These are phyloP conservation scores for Sternotherus odoratus DNA, from an alignment of 2,797 vertebrate genomes.

Conservation along the genomic window DNA sequence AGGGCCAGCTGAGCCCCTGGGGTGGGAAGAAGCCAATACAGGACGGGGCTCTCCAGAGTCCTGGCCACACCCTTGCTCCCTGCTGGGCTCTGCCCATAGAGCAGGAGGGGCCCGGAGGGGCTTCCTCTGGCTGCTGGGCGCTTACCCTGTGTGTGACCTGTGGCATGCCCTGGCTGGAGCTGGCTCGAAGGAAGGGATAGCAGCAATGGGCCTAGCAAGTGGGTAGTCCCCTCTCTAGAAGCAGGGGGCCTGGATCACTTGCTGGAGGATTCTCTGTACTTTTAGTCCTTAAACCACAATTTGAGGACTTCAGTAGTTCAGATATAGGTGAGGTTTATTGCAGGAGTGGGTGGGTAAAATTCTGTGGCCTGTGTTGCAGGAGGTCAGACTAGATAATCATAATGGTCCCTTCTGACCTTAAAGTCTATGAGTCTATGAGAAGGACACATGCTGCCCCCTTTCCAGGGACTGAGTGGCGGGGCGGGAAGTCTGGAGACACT, in stretches of 20 bases:
- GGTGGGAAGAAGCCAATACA: neutral
- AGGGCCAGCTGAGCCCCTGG: neutral
- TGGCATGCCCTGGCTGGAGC: neutral
- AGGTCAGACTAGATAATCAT: too few species aligned
- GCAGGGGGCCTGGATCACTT: too few species aligned
- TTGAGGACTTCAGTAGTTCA: too few species aligned
- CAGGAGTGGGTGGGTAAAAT: too few species aligned
- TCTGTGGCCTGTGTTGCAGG: too few species aligned
- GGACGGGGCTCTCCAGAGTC: neutral
- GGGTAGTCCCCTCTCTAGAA: neutral
- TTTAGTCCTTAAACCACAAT: too few species aligned
- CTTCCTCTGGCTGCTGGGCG: neutral
- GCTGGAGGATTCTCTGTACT: too few species aligned
- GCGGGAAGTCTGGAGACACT: too few species aligned
- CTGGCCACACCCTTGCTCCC: neutral
- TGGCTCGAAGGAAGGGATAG: neutral
- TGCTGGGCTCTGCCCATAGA: neutral
- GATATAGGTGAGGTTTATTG: too few species aligned
- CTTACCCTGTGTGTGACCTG: neutral
- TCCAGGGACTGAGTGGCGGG: neutral
- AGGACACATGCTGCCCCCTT: neutral
- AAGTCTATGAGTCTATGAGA: too few species aligned
- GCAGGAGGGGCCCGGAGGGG: neutral
- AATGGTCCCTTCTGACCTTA: too few species aligned
- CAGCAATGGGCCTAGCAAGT: neutral